Evolutionary conservation across 2,888 invertebrate species (phyloP).

Genomic region (Torymus auratus): DNA sequence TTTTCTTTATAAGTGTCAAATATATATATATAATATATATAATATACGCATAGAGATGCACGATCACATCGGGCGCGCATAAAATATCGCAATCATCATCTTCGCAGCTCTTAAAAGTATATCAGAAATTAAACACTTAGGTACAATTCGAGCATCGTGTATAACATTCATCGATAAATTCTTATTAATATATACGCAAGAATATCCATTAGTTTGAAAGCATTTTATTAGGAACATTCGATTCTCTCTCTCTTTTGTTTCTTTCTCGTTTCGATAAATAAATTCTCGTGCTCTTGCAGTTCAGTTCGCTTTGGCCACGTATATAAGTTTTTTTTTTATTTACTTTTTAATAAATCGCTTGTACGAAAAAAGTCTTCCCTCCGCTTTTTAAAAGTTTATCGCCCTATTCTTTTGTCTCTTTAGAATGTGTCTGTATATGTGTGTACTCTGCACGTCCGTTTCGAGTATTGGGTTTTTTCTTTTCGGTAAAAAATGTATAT

Average conservation of each 20-base stretch:
- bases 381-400: background rate
- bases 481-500: background rate
- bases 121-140: constrained; percentile 54
- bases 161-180: constrained; percentile 53
- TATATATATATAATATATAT: background rate
- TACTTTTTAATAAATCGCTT: constrained; percentile 17
- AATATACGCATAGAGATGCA: constrained; percentile 46
- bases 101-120: too few species aligned
- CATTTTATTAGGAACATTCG: constrained; percentile 59
- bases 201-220: constrained; percentile 57
- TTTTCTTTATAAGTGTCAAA: background rate
- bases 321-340: background rate
- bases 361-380: constrained; percentile 52
- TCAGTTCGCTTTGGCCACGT: constrained; percentile 56
- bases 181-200: constrained; percentile 46
- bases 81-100: constrained; percentile 3
- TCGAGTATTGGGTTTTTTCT: background rate
- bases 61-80: constrained; percentile 45
- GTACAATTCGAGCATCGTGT: constrained; percentile 48
- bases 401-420: too few species aligned
- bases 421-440: too few species aligned
- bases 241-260: constrained; percentile 22
- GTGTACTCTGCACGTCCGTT: constrained; percentile 10
- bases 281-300: constrained; percentile 47
- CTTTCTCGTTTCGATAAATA: constrained; percentile 11